Conservation (phyloP, 2,797 vertebrate species). For the Chloroceryle amazona region DNA sequence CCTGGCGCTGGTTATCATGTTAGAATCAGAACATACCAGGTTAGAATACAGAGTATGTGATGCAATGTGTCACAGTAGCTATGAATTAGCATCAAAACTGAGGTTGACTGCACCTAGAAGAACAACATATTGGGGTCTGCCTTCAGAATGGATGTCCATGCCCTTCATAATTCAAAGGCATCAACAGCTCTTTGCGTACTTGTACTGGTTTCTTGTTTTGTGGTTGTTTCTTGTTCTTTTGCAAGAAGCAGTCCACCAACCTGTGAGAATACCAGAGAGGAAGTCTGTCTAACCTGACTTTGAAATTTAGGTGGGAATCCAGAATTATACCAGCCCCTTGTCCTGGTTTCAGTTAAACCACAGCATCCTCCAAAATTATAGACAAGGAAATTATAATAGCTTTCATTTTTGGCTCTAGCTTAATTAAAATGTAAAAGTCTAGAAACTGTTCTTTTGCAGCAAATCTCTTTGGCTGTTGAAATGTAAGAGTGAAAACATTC, state of each 20-base stretch:
- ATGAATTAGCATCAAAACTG: not conserved
- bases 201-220: not conserved
- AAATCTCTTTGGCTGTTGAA: constrained; percentile 37
- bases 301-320: not conserved
- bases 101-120: not conserved
- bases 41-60: not conserved
- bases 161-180: not conserved
- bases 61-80: not conserved
- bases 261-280: not conserved
- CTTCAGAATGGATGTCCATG: fast-evolving
- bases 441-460: not conserved
- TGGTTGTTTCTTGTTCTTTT: not conserved
- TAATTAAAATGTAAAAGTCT: not conserved
- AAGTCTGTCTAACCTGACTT: not conserved
- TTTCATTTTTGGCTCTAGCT: not conserved
- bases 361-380: not conserved
- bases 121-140: not conserved
- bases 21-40: not conserved
- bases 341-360: not conserved
- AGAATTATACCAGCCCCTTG: not conserved
- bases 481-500: not conserved
- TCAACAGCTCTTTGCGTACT: not conserved
- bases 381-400: not conserved
- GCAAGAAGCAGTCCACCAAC: not conserved
- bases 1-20: not conserved